Conservation (phyloP, 2,888 invertebrate genomes). For the Dicycla oo region DNA sequence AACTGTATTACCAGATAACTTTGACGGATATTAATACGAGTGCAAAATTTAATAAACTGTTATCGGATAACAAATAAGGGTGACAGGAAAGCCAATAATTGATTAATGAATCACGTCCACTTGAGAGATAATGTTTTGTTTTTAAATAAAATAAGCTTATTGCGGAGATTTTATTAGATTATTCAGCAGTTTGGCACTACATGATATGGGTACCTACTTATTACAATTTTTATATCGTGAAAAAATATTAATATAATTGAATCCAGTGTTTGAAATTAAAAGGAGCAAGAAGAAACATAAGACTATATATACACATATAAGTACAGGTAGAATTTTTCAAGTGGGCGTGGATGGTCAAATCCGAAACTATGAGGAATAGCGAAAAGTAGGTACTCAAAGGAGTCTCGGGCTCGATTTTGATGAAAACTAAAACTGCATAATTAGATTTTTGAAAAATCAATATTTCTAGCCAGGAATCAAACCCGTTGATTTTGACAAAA, state of each 20-base stretch:
- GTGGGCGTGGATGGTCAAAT: no score
- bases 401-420: no score
- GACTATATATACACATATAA: no score
- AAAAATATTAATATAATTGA: constrained; percentile 2
- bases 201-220: background rate
- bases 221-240: background rate
- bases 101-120: constrained; percentile 80
- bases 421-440: no score
- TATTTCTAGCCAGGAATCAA: no score
- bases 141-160: constrained; percentile 56
- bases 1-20: constrained; percentile 81
- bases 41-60: constrained; percentile 86
- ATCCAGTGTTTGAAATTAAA: constrained; percentile 1
- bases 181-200: constrained; percentile 3
- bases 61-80: constrained; percentile 83
- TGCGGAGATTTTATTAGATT: constrained; percentile 45
- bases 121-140: constrained; percentile 69
- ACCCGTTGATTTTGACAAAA: no score
- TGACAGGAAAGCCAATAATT: constrained; percentile 79
- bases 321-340: no score
- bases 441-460: no score
- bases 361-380: no score
- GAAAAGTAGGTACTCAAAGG: no score
- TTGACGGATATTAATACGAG: constrained; percentile 78
- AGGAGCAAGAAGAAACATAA: background rate